Evolutionary conservation across 2,113 vertebrate species (phyloP), one percentile per base, ranked within the genome.

Genomic region (Pelobates fuscus): DNA sequence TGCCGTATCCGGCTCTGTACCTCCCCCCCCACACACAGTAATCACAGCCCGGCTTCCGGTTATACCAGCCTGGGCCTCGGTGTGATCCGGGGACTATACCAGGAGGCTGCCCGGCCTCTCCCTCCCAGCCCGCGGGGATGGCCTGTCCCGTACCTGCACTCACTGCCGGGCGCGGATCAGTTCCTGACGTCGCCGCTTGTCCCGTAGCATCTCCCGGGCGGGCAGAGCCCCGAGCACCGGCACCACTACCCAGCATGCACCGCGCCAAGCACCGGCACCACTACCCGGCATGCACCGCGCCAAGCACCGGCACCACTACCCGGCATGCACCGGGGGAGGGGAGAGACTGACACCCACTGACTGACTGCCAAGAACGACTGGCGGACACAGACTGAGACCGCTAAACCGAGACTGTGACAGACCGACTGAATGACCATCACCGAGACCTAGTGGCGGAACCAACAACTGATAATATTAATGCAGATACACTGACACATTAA

Each of bases 181-280:
- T 8, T n/a, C n/a, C n/a, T n/a, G n/a, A n/a, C 30, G 46, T 29
- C 14, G 26, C 67, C 20, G 46, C 67, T 37, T 5, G 46, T 55
- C 25, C 62, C 57, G 62, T 49, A 58, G 32, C 62, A 66, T 75
- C 72, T 62, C 72, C 62, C 49, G 52, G 30, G 72, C 30, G 15
- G 63, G 26, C 72, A 75, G 63, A 67, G 72, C 52, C 72, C 61
- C 49, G 70, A 63, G 43, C 70, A 63, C 70, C 70, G 70, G 70
- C 70, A 59, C 20, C 25, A 71, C 5, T 21, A 41, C 58, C 70
- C 70, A 43, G 59, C 59, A 72, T 72, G 70, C 70, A 72, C 8
- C 43, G 70, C 70, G 70, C 21, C 59, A 24, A 14, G 32, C 43
- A 72, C 70, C 70, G 70, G 70, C 70, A 59, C 20, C 25, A 71